A percentile compares a stretch with the other conserved stretches of the same genome.
These are phyloP conservation scores for Hycleus cichorii DNA, from an alignment of 1,140 invertebrate species.

Conservation along the genomic window DNA sequence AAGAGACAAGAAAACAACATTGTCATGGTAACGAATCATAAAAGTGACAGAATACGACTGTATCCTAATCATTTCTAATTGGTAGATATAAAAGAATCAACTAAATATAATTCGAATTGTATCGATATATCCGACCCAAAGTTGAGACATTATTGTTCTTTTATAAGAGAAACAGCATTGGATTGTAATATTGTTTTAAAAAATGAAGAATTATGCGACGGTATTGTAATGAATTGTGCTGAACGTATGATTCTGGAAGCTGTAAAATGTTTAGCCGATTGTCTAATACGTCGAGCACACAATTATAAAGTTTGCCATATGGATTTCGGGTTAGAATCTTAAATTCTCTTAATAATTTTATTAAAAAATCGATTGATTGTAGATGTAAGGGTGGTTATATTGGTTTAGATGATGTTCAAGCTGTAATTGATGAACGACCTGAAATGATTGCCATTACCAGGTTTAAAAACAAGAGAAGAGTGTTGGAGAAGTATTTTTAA, in stretches of 20 bases:
- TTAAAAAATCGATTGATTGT: background rate
- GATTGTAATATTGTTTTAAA: conserved; percentile 31
- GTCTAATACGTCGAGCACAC: conserved; percentile 28
- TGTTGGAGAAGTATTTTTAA: conserved; percentile 6
- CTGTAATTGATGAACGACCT: conserved; percentile 2
- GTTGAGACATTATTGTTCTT: conserved; percentile 13
- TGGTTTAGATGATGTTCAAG: background rate
- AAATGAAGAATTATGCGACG: conserved; percentile 27
- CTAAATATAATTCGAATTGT: background rate
- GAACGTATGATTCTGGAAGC: conserved; percentile 32
- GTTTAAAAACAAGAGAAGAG: conserved; percentile 3
- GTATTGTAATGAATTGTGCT: conserved; percentile 26
- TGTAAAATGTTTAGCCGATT: conserved; percentile 33
- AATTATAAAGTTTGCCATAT: conserved; percentile 21
- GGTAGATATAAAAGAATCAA: background rate
- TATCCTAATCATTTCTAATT: background rate
- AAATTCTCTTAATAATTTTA: background rate
- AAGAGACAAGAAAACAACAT: too few species aligned
- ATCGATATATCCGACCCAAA: conserved; percentile 5
- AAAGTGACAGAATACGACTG: background rate
- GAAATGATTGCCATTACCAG: conserved; percentile 1
- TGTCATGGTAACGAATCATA: too few species aligned
- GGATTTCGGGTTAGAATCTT: conserved; percentile 19
- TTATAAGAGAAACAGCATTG: conserved; percentile 29
- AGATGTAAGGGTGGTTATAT: background rate